Base-by-base conservation (phyloP, 1,140 invertebrate genomes). In the Drosophila paulistorum region DNA sequence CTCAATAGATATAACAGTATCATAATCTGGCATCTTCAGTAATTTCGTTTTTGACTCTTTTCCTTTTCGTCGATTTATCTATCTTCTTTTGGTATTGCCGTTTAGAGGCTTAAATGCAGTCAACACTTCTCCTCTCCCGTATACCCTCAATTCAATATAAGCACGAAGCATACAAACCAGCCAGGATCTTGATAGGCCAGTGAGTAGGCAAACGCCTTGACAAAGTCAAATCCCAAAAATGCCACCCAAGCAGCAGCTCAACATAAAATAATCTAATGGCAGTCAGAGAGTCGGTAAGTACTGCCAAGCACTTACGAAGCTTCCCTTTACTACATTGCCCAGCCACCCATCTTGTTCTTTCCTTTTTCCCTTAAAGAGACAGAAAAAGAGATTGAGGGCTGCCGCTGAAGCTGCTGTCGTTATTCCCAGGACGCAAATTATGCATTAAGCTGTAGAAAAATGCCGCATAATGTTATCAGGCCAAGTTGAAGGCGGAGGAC, bases 381-480 rank as follows among this genome's bases (percentile, higher is more conserved):
- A 39, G 37, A 13, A 3, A 13, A 10, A 39, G 37, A 37, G 41
- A n/a, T 30, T 7, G 20, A 33, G 48, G 59, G 58, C 74, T 35
- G 30, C 45, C 41, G 58, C 62, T 85, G 63, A 65, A 48, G 45
- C 58, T 60, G 41, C 59, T 76, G 68, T 64, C 79, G 57, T 68
- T 80, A 87, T 84, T 87, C 84, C 84, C 84, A 89, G 84, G 80
- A 84, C 76, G 80, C 84, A 87, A 87, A 87, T 89, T 89, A 87
- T 89, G 84, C 84, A 87, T 84, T 87, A 87, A 89, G 84, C 84
- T 87, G 84, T 78, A 77, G 84, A 89, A 87, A 87, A 87, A 87
- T 89, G 84, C 77, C 77, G 68, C 71, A 89, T 89, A 87, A 87
- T 87, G 84, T 75, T 89, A 89, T 83, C 84, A 80, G 76, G 26